Evolutionary conservation across 2,888 invertebrate species (phyloP), one percentile per base, ranked within the genome.

Genomic region (Agonopterix arenella): DNA sequence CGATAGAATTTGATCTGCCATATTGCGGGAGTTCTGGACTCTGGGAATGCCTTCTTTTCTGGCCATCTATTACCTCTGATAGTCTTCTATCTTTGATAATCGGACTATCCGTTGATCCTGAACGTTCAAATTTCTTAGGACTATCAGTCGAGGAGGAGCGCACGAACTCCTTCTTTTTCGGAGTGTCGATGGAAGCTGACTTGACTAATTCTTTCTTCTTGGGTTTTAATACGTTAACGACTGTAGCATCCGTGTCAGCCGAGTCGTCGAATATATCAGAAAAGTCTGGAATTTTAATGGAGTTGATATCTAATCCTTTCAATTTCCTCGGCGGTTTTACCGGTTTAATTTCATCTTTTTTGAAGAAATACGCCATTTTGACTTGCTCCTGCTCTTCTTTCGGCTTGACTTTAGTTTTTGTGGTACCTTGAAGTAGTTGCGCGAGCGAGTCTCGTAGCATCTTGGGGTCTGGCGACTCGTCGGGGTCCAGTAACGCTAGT

Each of bases 401-500:
- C 3, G 57, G 47, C 18, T 70, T 70, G 1, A 75, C 54, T 47
- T 58, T 76, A 0, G 68, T 68, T 44, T 70, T 80, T 1, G 72
- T 58, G 8, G 64, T 61, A 0, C 84, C 85, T 57, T 79, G 76
- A 0, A 86, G 68, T 0, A 85, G 61, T 38, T 77, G 74, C 0
- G 75, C 70, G 36, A 86, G 53, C 0, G 86, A 81, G 5, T 78
- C 66, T 16, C 82, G 64, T 0, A 84, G 54, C 9, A 75, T 54
- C 18, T 55, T 56, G 0, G 83, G 83, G 53, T 84, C 80, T 0
- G 84, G 80, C 0, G 84, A 68, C 38, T 84, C 84, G 0, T 84
- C 83, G 0, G 80, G 77, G 36, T 84, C 82, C 3, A 86, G 57
- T 1, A 88, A 53, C 0, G 82, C 80, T 8, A 85, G 61, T 46